A percentile compares a stretch with the other conserved stretches of the same genome.
Conservation (phyloP, 2,888 invertebrate genomes). For the Andrena dorsata region DNA sequence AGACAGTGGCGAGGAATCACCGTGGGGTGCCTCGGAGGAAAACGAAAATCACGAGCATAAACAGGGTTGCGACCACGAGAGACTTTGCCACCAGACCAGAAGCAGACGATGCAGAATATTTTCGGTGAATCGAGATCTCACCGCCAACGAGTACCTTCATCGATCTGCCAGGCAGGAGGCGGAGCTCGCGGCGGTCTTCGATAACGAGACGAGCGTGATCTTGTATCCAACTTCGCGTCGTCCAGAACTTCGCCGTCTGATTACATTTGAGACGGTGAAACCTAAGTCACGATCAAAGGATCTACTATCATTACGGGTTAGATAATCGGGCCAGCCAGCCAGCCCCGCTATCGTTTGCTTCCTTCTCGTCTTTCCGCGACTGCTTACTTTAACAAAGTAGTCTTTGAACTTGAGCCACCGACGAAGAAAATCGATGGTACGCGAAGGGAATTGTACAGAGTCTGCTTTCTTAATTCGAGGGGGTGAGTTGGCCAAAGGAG, state of each 20-base stretch:
- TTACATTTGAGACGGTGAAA: constrained; percentile 64
- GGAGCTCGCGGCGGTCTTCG: constrained; percentile 53
- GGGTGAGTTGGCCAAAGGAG: too few species aligned
- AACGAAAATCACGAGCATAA: constrained; percentile 2
- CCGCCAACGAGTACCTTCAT: constrained; percentile 78
- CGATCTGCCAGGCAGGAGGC: constrained; percentile 64
- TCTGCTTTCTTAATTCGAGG: not conserved
- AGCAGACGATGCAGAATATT: constrained; percentile 73
- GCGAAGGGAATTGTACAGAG: constrained; percentile 14
- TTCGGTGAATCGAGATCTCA: constrained; percentile 76
- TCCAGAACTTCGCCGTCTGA: constrained; percentile 65
- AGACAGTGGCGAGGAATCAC: not conserved
- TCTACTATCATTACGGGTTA: constrained; percentile 57
- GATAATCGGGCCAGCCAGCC: constrained; percentile 27
- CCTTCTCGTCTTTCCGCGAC: not conserved
- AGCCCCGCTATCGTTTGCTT: constrained; percentile 12
- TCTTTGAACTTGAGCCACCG: constrained; percentile 14
- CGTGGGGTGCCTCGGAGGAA: not conserved
- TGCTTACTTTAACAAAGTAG: constrained; percentile 7
- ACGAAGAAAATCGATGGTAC: constrained; percentile 8
- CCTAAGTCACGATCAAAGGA: constrained; percentile 66
- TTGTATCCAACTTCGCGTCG: constrained; percentile 59
- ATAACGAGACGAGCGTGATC: constrained; percentile 64
- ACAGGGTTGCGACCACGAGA: constrained; percentile 26
- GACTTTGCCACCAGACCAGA: not conserved